Percentiles rank a stretch among this genome's conserved stretches.
Conservation (phyloP, 2,888 invertebrate genomes). For the Philereme transversata region DNA sequence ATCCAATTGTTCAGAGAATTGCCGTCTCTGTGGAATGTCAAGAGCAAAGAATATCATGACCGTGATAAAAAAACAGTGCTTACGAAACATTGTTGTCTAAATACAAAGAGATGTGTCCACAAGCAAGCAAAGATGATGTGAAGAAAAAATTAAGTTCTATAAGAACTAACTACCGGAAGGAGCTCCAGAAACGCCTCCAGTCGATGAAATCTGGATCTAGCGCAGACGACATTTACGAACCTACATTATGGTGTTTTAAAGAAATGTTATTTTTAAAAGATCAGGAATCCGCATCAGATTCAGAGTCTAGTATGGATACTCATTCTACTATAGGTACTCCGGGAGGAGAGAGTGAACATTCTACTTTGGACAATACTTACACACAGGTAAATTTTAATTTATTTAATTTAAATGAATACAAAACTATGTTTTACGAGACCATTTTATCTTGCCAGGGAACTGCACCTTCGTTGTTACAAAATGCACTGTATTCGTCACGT, state of each 20-base stretch:
- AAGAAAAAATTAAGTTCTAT: no score
- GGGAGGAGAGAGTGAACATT: slow-evolving; percentile 19
- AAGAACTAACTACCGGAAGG: no score
- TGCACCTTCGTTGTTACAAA: slow-evolving; percentile 21
- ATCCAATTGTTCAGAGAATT: no score
- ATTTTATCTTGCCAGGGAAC: slow-evolving; percentile 22
- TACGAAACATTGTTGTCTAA: no score
- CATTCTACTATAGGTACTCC: slow-evolving; percentile 16
- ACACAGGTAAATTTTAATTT: slow-evolving; percentile 12
- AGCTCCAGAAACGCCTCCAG: no score
- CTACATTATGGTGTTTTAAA: slow-evolving; percentile 37
- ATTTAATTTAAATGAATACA: slow-evolving; percentile 16
- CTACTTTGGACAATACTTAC: slow-evolving; percentile 13
- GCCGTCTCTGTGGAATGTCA: no score
- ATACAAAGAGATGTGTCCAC: no score
- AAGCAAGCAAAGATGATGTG: no score
- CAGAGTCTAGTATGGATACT: slow-evolving; percentile 11
- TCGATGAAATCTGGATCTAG: slow-evolving; percentile 30
- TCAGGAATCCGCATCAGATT: slow-evolving; percentile 23
- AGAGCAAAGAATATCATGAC: no score
- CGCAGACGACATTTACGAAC: slow-evolving; percentile 30
- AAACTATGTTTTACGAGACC: slow-evolving; percentile 13
- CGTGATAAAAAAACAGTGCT: no score
- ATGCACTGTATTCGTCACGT: slow-evolving; percentile 11
- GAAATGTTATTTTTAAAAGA: slow-evolving; percentile 35